These are phyloP conservation scores for Agapostemon virescens DNA, from an alignment of 2,888 invertebrate species.

Conservation along the genomic window DNA sequence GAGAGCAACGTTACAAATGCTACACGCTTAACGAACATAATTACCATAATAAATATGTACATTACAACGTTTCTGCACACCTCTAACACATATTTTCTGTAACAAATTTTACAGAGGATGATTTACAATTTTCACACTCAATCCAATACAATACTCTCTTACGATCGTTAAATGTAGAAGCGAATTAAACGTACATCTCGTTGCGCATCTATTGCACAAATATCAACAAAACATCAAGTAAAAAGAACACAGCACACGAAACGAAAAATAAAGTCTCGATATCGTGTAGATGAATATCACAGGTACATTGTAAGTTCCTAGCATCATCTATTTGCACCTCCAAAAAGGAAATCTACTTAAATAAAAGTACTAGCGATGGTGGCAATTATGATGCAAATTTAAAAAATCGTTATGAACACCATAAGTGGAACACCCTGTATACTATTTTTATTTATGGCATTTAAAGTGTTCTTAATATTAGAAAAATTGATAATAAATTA, in stretches of 20 bases:
- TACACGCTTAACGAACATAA: constrained; percentile 64
- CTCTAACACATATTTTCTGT: constrained; percentile 51
- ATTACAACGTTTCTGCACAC: constrained; percentile 49
- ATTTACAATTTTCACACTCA: constrained; percentile 63
- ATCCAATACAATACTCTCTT: constrained; percentile 29
- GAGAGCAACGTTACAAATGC: constrained; percentile 67
- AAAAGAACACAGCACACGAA: constrained; percentile 8
- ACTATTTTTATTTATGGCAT: constrained; percentile 31
- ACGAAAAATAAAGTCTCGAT: constrained; percentile 9
- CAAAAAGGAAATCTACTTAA: constrained; percentile 14
- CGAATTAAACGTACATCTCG: constrained; percentile 25
- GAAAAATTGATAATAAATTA: constrained; percentile 28
- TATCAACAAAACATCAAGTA: constrained; percentile 10
- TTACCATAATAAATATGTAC: constrained; percentile 66
- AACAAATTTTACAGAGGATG: constrained; percentile 60
- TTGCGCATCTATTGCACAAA: constrained; percentile 39
- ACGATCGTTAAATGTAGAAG: constrained; percentile 13
- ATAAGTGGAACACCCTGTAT: constrained; percentile 58
- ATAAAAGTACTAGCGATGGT: constrained; percentile 9
- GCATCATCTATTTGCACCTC: not conserved
- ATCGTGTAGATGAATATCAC: constrained; percentile 39
- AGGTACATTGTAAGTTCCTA: constrained; percentile 36
- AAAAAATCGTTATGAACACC: constrained; percentile 59
- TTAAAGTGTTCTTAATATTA: constrained; percentile 14
- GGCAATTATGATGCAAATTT: not conserved